These are phyloP conservation scores for Heteropelma amictum DNA, from an alignment of 2,888 invertebrate genomes.

Conservation along the genomic window DNA sequence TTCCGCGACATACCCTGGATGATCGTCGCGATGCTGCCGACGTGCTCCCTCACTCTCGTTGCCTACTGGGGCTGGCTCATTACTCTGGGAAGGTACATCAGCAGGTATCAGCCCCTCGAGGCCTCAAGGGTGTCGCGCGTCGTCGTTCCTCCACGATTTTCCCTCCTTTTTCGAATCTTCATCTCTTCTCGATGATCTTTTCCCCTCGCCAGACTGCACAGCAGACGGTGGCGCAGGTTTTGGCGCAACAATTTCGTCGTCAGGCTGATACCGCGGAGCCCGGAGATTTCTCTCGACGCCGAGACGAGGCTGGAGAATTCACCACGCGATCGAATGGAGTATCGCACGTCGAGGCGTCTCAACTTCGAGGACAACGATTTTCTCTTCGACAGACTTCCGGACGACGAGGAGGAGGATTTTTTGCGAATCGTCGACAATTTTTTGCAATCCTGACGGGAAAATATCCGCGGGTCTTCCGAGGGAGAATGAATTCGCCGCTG, in stretches of 20 bases:
- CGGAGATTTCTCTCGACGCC: conserved; percentile 17
- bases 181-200: not conserved
- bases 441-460: not conserved
- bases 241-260: conserved; percentile 75
- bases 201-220: conserved; percentile 67
- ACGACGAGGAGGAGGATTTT: conserved; percentile 51
- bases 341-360: conserved; percentile 28
- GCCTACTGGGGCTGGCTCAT: conserved; percentile 76
- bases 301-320: conserved; percentile 17
- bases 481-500: too few relatives aligned
- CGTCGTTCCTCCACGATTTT: not conserved
- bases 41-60: conserved; percentile 72
- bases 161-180: not conserved
- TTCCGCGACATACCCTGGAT: conserved; percentile 74
- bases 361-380: conserved; percentile 43
- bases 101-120: conserved; percentile 59
- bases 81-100: conserved; percentile 73
- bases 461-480: too few relatives aligned
- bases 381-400: conserved; percentile 37
- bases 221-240: conserved; percentile 73
- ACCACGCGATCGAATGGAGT: conserved; percentile 25
- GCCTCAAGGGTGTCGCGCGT: not conserved
- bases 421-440: conserved; percentile 43
- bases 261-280: conserved; percentile 67
- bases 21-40: conserved; percentile 74